A percentile compares a stretch with the other conserved stretches of the same genome.
Evolutionary conservation across 37 sponge, comb jelly and placozoan genomes (phyloP).

Genomic region (Lycopodina hypogea): DNA sequence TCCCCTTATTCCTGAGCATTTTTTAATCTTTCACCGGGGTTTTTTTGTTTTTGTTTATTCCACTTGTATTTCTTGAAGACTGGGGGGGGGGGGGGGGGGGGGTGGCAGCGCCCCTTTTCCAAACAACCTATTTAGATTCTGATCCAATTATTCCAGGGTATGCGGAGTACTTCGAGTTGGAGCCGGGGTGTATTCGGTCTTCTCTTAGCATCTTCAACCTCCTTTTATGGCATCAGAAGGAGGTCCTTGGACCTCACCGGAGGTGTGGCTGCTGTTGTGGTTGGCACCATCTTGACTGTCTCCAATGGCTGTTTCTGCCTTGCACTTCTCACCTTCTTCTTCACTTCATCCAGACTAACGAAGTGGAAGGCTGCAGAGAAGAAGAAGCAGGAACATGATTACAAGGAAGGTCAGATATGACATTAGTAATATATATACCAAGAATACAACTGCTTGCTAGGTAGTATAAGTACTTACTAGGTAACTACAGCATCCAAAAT

Average conservation of each 20-base stretch:
- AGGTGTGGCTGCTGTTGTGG: slow-evolving; percentile 66
- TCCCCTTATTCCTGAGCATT: too few relatives aligned
- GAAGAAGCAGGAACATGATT: slow-evolving; percentile 50
- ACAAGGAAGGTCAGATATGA: slow-evolving; percentile 36
- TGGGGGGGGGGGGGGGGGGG: too few relatives aligned
- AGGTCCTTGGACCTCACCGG: slow-evolving; percentile 68
- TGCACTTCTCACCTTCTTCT: slow-evolving; percentile 71
- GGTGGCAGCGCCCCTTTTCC: too few relatives aligned
- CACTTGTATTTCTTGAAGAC: too few relatives aligned
- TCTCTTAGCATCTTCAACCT: slow-evolving; percentile 35
- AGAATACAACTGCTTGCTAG: too few relatives aligned
- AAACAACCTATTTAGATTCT: too few relatives aligned
- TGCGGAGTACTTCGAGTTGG: too few relatives aligned
- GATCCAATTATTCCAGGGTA: too few relatives aligned
- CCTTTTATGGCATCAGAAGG: slow-evolving; percentile 61
- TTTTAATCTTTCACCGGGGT: too few relatives aligned
- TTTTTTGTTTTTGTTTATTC: too few relatives aligned
- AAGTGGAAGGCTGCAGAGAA: slow-evolving; percentile 75
- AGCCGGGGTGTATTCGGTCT: not conserved
- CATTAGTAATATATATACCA: not conserved
- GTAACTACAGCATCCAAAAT: not conserved
- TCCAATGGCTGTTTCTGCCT: slow-evolving; percentile 69
- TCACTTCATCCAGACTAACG: slow-evolving; percentile 83
- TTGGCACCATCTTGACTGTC: slow-evolving; percentile 70
- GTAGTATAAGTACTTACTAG: not conserved